Evolutionary conservation across 2,113 vertebrate genomes (phyloP), one percentile per base, ranked within the genome.

Genomic region (Eolophus roseicapilla): DNA sequence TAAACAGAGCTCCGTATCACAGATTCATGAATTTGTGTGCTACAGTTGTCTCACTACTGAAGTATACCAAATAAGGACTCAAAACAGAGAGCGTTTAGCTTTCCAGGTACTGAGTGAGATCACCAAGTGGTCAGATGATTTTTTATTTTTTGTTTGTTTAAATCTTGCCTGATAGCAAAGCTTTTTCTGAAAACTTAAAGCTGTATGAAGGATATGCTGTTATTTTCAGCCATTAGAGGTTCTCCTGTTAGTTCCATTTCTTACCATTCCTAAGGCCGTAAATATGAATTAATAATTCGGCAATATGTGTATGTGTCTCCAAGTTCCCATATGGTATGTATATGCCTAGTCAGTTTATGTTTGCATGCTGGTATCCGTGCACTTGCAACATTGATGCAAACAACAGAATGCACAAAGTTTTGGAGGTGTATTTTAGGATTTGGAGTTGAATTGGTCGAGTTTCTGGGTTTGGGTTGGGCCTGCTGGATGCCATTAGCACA

Each of bases 1-100:
- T 97, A 97, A 97, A 97, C 95, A 97, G 43, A 93, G 70, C 67
- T 90, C 27, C 52, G 55, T 80, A 77, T 90, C 87, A 71, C 62
- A 89, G 93, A 80, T 77, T 39, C 84, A 18, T 49, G 28, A 25
- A 10, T 73, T 77, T 81, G 47, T 63, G 23, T 35, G 37, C 86
- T 80, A 55, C 52, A n/a, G 69, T 84, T 93, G 76, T 85, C 86
- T 95, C 87, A 23, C 80, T 87, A 74, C 82, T 16, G 14, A 75
- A 93, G 82, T 75, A 41, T 71, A 75, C 97, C 97, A 97, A 97
- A 97, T 97, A 97, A 96, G 97, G 97, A 49, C 88, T 95, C 88
- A 93, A 82, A 97, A 68, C 28, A 69, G 77, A 64, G 93, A 55
- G 11, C 81, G 91, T 94, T 97, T 95, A 94, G 24, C 82, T 97